These are phyloP conservation scores for Metopia argyrocephala DNA, from an alignment of 2,888 invertebrate species.

Conservation along the genomic window DNA sequence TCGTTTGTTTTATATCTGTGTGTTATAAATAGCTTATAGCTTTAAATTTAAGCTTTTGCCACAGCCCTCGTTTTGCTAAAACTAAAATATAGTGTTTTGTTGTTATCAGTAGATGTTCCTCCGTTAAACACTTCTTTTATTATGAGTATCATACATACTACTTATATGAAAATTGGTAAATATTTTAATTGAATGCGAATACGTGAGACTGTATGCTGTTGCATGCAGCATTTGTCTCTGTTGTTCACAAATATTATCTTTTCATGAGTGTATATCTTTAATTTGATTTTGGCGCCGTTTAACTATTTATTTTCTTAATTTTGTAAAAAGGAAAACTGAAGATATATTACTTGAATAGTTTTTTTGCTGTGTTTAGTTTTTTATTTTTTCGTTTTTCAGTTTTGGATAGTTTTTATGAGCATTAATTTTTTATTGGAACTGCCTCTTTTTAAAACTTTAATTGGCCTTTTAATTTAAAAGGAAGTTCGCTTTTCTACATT, in stretches of 20 bases:
- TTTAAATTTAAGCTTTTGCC: not conserved
- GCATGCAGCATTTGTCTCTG: not conserved
- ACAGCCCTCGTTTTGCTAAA: not conserved
- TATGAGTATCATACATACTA: too few relatives aligned
- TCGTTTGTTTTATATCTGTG: too few relatives aligned
- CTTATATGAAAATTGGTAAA: not conserved
- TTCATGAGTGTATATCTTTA: conserved; percentile 14
- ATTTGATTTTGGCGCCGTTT: conserved; percentile 60
- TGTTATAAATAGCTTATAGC: too few relatives aligned
- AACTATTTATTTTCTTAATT: conserved; percentile 41
- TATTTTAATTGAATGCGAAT: not conserved
- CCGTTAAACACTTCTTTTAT: not conserved
- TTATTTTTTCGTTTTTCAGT: not conserved
- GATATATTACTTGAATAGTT: conserved; percentile 6
- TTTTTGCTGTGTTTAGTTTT: not conserved
- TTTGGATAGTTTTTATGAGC: not conserved
- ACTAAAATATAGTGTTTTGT: not conserved
- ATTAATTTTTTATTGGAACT: not conserved
- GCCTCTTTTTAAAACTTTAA: conserved; percentile 21
- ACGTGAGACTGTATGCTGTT: not conserved
- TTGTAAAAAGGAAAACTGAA: conserved; percentile 10
- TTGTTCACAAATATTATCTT: conserved; percentile 23
- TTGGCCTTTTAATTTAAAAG: conserved; percentile 28
- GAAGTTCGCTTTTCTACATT: conserved; percentile 44
- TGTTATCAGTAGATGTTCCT: not conserved